These are phyloP conservation scores for Morinoia aosen DNA, from an alignment of 2,888 invertebrate genomes.

Conservation along the genomic window DNA sequence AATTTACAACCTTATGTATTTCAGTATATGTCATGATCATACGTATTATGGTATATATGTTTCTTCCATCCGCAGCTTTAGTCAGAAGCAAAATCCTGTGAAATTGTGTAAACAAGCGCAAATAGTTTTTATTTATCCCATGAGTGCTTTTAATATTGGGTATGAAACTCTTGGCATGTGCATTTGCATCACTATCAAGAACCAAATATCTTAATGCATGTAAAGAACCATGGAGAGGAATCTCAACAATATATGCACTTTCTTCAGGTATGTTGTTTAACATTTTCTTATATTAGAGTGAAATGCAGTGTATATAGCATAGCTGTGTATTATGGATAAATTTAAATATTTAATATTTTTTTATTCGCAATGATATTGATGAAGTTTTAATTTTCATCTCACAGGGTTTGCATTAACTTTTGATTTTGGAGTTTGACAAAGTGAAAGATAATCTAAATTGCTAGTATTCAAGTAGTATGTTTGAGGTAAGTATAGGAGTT, in stretches of 20 bases:
- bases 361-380: not conserved
- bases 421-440: not conserved
- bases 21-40: too few relatives aligned
- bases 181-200: not conserved
- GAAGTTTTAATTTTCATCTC: not conserved
- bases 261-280: not conserved
- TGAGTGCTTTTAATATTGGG: too few relatives aligned
- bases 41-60: too few relatives aligned
- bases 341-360: not conserved
- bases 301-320: not conserved
- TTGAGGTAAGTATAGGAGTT: too few relatives aligned
- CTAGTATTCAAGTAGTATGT: too few relatives aligned
- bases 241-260: slow-evolving; percentile 36
- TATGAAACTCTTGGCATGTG: not conserved
- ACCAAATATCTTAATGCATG: not conserved
- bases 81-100: too few relatives aligned
- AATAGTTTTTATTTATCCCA: too few relatives aligned
- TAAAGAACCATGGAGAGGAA: not conserved
- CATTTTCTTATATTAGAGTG: not conserved
- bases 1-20: too few relatives aligned
- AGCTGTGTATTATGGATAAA: not conserved
- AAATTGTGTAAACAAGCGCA: too few relatives aligned
- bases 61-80: too few relatives aligned
- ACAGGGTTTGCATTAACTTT: not conserved
- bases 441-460: not conserved